Conservation (phyloP, 1,140 invertebrate species). For the Drosophila ficusphila region DNA sequence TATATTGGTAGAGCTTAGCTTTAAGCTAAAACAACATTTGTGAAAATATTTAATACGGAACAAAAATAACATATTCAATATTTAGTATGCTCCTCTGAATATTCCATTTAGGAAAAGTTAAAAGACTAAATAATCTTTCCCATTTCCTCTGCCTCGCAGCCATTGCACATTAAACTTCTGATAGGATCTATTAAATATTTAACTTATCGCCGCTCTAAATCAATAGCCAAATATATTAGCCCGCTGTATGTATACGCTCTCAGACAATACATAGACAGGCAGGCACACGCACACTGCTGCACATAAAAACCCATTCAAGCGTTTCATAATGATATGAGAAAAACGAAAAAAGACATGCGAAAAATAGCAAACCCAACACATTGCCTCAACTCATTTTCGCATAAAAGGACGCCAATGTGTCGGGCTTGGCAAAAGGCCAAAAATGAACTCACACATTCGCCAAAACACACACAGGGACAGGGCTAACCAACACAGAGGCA, state of each 20-base stretch:
- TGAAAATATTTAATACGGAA: neutral
- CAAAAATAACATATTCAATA: too few relatives aligned
- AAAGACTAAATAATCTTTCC: neutral
- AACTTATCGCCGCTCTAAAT: slow-evolving; percentile 58
- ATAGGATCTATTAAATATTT: slow-evolving; percentile 55
- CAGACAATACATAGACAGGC: slow-evolving; percentile 13
- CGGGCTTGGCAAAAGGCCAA: slow-evolving; percentile 76
- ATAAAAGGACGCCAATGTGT: slow-evolving; percentile 80
- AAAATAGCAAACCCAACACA: slow-evolving; percentile 65
- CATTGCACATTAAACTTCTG: slow-evolving; percentile 33
- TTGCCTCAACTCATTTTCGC: slow-evolving; percentile 80
- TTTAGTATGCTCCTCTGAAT: neutral
- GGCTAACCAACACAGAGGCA: slow-evolving; percentile 12
- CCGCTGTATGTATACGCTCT: slow-evolving; percentile 9
- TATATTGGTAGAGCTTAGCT: neutral
- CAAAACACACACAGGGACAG: slow-evolving; percentile 9
- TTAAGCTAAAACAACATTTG: neutral
- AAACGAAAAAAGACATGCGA: slow-evolving; percentile 40
- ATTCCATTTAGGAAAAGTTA: neutral
- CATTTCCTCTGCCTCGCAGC: slow-evolving; percentile 1
- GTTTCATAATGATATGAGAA: slow-evolving; percentile 71
- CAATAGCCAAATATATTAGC: slow-evolving; percentile 54
- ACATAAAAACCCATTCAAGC: slow-evolving; percentile 73
- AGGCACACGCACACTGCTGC: slow-evolving; percentile 15
- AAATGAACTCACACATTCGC: slow-evolving; percentile 45